These are phyloP conservation scores for Mercenaria mercenaria DNA, from an alignment of 1,140 invertebrate genomes.

Conservation along the genomic window DNA sequence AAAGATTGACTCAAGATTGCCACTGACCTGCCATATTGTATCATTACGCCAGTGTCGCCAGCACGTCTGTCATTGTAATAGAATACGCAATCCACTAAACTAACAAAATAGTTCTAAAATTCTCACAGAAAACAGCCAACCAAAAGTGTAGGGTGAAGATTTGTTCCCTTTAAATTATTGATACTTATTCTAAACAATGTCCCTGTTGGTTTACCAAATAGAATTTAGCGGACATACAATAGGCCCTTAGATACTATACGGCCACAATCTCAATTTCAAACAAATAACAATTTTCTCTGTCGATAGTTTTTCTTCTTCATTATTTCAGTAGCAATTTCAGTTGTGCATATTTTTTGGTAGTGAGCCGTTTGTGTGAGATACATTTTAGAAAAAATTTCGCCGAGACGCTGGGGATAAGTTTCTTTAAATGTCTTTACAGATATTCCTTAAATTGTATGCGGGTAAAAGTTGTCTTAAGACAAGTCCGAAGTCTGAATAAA, in stretches of 20 bases:
- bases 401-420: no score
- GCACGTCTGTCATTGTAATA: neutral
- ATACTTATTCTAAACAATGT: conserved; percentile 41
- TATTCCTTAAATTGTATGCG: no score
- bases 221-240: conserved; percentile 12
- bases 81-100: conserved; percentile 27
- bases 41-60: conserved; percentile 26
- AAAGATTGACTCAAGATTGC: neutral
- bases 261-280: neutral
- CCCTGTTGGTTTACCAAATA: neutral
- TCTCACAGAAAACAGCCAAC: neutral
- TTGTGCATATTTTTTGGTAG: neutral
- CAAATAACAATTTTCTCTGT: neutral
- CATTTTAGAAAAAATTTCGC: neutral
- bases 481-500: no score
- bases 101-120: neutral
- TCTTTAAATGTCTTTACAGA: no score
- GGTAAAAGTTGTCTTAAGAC: no score
- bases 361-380: neutral
- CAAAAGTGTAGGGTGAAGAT: neutral
- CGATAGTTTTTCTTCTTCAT: no score
- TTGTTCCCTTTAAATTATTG: conserved; percentile 26
- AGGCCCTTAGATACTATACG: neutral
- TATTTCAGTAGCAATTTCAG: no score
- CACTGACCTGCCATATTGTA: conserved; percentile 38